These are phyloP conservation scores for Ceyx cyanopectus DNA, from an alignment of 2,113 vertebrate species.

Conservation along the genomic window DNA sequence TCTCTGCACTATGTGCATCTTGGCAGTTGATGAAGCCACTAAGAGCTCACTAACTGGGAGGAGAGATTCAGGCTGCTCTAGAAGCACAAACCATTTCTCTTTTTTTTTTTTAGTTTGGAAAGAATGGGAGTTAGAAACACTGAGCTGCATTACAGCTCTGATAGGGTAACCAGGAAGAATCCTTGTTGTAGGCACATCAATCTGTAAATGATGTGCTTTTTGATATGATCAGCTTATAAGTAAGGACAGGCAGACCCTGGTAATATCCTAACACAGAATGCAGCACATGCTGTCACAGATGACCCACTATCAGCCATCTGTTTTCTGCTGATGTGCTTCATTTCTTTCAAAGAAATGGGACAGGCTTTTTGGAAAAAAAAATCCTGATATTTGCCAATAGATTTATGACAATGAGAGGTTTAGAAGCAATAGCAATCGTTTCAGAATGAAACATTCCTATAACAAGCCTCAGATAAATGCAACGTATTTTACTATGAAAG, in stretches of 20 bases:
- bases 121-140: background rate
- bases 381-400: background rate
- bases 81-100: background rate
- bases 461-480: background rate
- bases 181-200: background rate
- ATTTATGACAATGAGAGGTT: constrained; percentile 25
- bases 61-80: background rate
- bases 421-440: background rate
- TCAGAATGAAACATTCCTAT: background rate
- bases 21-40: background rate
- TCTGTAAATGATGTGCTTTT: background rate
- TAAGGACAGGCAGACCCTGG: background rate
- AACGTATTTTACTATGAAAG: background rate
- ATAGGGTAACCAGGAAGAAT: background rate
- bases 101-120: background rate
- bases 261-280: background rate
- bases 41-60: background rate
- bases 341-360: background rate
- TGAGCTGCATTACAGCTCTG: background rate
- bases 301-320: background rate
- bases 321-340: constrained; percentile 13
- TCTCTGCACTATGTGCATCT: background rate
- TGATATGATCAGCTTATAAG: background rate
- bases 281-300: background rate
- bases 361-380: background rate